These are phyloP conservation scores for Xylota segnis DNA, from an alignment of 2,888 invertebrate genomes.

Conservation along the genomic window DNA sequence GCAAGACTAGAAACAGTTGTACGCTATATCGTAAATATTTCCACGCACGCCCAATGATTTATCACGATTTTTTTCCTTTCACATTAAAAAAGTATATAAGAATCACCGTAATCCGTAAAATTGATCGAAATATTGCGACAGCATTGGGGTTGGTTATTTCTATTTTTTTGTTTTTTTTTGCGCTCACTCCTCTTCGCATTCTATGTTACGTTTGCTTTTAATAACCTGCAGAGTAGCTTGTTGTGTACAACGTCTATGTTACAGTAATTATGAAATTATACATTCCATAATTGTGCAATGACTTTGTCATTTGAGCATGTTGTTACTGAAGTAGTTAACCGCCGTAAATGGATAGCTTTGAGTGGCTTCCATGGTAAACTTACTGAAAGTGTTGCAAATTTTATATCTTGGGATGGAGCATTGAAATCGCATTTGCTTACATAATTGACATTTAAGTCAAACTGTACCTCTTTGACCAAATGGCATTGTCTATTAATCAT, in stretches of 20 bases:
- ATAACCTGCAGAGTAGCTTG: constrained; percentile 5
- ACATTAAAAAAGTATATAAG: constrained; percentile 11
- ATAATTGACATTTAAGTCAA: constrained; percentile 54
- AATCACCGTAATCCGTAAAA: constrained; percentile 27
- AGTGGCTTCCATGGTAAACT: constrained; percentile 40
- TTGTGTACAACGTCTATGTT: constrained; percentile 33
- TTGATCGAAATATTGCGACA: constrained; percentile 50
- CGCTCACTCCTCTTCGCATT: constrained; percentile 16
- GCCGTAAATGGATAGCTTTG: constrained; percentile 45
- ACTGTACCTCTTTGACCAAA: constrained; percentile 59
- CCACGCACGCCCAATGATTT: constrained; percentile 50
- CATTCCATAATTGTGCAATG: constrained; percentile 70
- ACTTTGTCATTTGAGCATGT: constrained; percentile 70
- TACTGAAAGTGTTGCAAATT: constrained; percentile 27
- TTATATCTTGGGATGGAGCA: constrained; percentile 25
- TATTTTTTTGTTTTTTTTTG: constrained; percentile 2
- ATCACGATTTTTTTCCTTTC: constrained; percentile 33
- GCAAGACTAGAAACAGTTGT: constrained; percentile 17
- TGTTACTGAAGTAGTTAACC: constrained; percentile 27
- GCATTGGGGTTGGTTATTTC: neutral
- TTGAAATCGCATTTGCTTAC: constrained; percentile 36
- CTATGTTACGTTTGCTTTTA: constrained; percentile 27
- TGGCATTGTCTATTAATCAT: constrained; percentile 58
- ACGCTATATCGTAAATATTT: constrained; percentile 22
- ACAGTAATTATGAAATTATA: constrained; percentile 70